Percentiles rank a stretch among this genome's conserved stretches.
These are phyloP conservation scores for Pangasius djambal DNA, from an alignment of 2,797 vertebrate genomes.

Conservation along the genomic window DNA sequence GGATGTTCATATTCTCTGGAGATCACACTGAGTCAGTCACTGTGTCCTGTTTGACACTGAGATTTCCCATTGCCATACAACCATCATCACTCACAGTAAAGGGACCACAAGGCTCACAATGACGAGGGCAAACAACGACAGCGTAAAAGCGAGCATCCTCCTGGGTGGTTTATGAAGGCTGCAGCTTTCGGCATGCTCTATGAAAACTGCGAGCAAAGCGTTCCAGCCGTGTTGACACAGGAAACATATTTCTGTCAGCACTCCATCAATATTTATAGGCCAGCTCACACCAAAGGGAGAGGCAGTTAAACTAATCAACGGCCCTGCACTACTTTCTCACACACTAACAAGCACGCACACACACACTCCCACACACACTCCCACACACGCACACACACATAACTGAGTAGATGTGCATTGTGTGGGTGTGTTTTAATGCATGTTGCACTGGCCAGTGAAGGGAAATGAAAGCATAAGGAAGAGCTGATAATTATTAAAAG, in stretches of 20 bases:
- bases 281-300: slow-evolving; percentile 59
- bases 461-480: slow-evolving; percentile 51
- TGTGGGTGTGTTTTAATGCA: slow-evolving; percentile 1
- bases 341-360: slow-evolving; percentile 29
- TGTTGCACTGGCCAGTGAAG: slow-evolving; percentile 1
- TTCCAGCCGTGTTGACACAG: slow-evolving; percentile 65
- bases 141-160: slow-evolving; percentile 34
- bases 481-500: slow-evolving; percentile 16
- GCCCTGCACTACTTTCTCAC: slow-evolving; percentile 56
- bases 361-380: slow-evolving; percentile 39
- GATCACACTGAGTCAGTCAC: slow-evolving; percentile 38
- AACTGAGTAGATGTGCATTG: slow-evolving; percentile 8
- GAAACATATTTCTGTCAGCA: slow-evolving; percentile 72
- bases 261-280: slow-evolving; percentile 75
- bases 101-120: slow-evolving; percentile 22
- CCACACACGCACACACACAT: not conserved
- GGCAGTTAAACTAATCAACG: slow-evolving; percentile 71
- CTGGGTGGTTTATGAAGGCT: slow-evolving; percentile 48
- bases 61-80: slow-evolving; percentile 38
- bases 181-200: slow-evolving; percentile 48
- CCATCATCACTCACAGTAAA: slow-evolving; percentile 39
- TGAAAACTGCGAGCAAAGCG: slow-evolving; percentile 60
- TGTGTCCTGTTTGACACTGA: slow-evolving; percentile 40
- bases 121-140: slow-evolving; percentile 30
- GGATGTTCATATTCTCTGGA: slow-evolving; percentile 1